Conservation (phyloP, 2,797 vertebrate species). For the Lutra lutra region DNA sequence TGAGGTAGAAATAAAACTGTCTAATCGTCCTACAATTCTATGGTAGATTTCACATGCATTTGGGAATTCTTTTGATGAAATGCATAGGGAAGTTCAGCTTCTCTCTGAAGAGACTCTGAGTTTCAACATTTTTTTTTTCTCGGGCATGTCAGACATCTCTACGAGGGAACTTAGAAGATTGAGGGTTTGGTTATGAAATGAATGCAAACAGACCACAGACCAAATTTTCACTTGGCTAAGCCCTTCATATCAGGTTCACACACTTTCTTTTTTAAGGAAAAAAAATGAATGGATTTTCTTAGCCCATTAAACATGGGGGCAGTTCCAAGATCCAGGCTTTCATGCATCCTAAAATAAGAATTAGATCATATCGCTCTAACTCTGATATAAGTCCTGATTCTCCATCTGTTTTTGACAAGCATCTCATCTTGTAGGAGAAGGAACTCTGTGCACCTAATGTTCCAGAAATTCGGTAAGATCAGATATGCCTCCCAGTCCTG, state of each 20-base stretch:
- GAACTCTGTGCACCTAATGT: neutral
- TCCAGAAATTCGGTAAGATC: neutral
- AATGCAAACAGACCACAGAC: neutral
- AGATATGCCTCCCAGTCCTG: too few species aligned
- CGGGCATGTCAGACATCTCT: neutral
- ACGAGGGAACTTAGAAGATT: neutral
- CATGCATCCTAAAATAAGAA: neutral
- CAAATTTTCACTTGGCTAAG: neutral
- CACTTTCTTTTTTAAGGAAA: neutral
- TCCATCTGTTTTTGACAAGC: neutral
- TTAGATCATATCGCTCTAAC: neutral
- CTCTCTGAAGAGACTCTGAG: neutral
- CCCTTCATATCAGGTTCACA: neutral
- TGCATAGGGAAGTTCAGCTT: neutral
- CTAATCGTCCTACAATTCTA: slow-evolving; percentile 34
- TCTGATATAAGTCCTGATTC: neutral
- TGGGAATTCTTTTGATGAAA: neutral
- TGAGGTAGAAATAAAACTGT: slow-evolving; percentile 72
- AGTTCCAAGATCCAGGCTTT: slow-evolving; percentile 11
- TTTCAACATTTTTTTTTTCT: neutral
- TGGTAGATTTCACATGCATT: slow-evolving; percentile 17
- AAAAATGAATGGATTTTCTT: neutral
- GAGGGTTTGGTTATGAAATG: neutral
- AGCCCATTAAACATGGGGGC: neutral
- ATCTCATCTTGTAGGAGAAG: neutral